Conservation (phyloP, 2,888 invertebrate species). For the Leucophora obtusa region DNA sequence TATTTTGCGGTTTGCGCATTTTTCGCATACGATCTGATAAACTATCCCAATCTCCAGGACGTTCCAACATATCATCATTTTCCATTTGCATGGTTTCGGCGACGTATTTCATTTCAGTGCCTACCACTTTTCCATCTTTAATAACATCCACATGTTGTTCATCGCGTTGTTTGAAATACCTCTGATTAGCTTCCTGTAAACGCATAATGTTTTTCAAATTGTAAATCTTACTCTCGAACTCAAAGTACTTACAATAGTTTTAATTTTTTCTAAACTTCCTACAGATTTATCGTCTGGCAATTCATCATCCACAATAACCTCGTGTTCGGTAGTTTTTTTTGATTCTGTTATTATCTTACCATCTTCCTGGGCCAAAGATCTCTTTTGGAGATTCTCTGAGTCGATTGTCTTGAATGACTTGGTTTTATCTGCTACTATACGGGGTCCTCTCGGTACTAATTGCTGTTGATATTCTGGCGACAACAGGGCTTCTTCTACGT, state of each 20-base stretch:
- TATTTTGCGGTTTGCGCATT: slow-evolving; percentile 80
- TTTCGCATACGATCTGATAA: slow-evolving; percentile 87
- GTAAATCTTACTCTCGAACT: background rate
- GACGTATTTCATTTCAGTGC: slow-evolving; percentile 89
- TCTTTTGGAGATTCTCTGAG: slow-evolving; percentile 89
- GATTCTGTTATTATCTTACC: slow-evolving; percentile 93
- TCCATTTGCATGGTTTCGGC: slow-evolving; percentile 91
- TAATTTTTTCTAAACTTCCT: slow-evolving; percentile 75
- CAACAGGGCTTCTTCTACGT: slow-evolving; percentile 85
- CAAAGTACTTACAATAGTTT: slow-evolving; percentile 71
- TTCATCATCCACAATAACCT: slow-evolving; percentile 89
- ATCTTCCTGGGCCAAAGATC: slow-evolving; percentile 87
- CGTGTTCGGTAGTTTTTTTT: slow-evolving; percentile 90
- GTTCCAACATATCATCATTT: slow-evolving; percentile 83
- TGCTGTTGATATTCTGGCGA: slow-evolving; percentile 82
- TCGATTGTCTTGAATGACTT: slow-evolving; percentile 90
- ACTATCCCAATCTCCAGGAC: slow-evolving; percentile 87
- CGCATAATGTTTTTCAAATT: background rate
- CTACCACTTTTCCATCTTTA: slow-evolving; percentile 88
- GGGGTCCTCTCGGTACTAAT: slow-evolving; percentile 84
- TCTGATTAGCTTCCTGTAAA: slow-evolving; percentile 81
- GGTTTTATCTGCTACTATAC: slow-evolving; percentile 86
- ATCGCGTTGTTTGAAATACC: slow-evolving; percentile 86
- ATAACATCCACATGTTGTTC: slow-evolving; percentile 91
- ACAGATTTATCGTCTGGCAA: slow-evolving; percentile 81